Percentiles rank a stretch among this genome's conserved stretches.
These are phyloP conservation scores for Bradynema listronoti DNA, from an alignment of 1,140 invertebrate species.

Conservation along the genomic window DNA sequence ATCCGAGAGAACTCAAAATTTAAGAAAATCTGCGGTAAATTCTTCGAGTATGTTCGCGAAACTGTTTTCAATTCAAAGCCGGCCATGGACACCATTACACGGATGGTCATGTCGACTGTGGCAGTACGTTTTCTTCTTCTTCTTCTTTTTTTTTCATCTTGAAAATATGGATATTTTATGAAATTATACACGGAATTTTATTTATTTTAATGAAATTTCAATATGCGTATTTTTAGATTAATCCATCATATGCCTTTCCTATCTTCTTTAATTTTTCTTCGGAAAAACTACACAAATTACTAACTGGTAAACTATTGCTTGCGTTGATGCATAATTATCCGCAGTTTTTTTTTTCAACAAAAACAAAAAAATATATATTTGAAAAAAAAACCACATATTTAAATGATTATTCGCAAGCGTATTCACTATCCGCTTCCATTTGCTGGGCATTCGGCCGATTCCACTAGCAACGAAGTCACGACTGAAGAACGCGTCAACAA, in stretches of 20 bases:
- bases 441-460: too few relatives aligned
- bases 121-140: constrained; percentile 35
- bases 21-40: constrained; percentile 13
- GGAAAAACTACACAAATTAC: constrained; percentile 59
- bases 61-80: constrained; percentile 62
- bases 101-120: constrained; percentile 68
- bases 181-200: neutral
- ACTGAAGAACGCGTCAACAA: too few relatives aligned
- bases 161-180: neutral
- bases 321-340: neutral
- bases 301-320: constrained; percentile 52
- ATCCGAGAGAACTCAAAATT: too few relatives aligned
- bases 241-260: constrained; percentile 64
- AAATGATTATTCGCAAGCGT: too few relatives aligned
- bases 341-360: too few relatives aligned
- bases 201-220: neutral
- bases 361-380: too few relatives aligned
- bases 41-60: constrained; percentile 12
- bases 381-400: too few relatives aligned
- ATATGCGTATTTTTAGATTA: constrained; percentile 61
- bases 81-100: constrained; percentile 70
- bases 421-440: too few relatives aligned
- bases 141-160: neutral
- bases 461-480: too few relatives aligned
- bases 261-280: constrained; percentile 41